Conservation (phyloP, 1,140 invertebrate genomes). For the Drosophila leontia region DNA sequence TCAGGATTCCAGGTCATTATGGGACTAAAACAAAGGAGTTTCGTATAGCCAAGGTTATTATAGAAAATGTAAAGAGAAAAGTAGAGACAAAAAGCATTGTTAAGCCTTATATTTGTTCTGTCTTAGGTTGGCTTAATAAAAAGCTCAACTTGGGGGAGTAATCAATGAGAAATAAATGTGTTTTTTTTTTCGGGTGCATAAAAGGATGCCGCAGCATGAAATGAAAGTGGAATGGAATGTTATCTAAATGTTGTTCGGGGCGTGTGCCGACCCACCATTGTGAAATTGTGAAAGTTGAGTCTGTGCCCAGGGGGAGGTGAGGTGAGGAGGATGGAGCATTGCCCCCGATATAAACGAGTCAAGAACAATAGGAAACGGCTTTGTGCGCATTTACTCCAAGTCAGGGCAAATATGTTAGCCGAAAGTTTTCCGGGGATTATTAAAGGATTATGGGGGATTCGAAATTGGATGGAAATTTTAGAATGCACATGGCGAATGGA, state of each 20-base stretch:
- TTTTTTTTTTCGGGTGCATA: slow-evolving; percentile 12
- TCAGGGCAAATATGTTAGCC: slow-evolving; percentile 48
- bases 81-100: not conserved
- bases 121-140: not conserved
- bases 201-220: slow-evolving; percentile 26
- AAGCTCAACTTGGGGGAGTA: not conserved
- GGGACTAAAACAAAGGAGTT: not conserved
- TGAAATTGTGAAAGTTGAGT: slow-evolving; percentile 43
- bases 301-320: not conserved
- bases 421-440: slow-evolving; percentile 49
- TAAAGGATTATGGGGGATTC: slow-evolving; percentile 43
- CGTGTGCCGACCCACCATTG: slow-evolving; percentile 41
- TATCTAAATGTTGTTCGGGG: slow-evolving; percentile 61
- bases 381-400: slow-evolving; percentile 49
- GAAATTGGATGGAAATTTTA: slow-evolving; percentile 32
- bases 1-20: not conserved
- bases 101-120: slow-evolving; percentile 5
- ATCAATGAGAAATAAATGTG: slow-evolving; percentile 9
- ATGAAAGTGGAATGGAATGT: slow-evolving; percentile 40
- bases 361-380: slow-evolving; percentile 55
- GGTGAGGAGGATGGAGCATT: not conserved
- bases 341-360: slow-evolving; percentile 30
- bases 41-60: not conserved
- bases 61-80: not conserved
- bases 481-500: slow-evolving; percentile 28